Conservation (phyloP, 30 jellyfish, hydroid and myxozoan genomes). For the Chironex yamaguchii region DNA sequence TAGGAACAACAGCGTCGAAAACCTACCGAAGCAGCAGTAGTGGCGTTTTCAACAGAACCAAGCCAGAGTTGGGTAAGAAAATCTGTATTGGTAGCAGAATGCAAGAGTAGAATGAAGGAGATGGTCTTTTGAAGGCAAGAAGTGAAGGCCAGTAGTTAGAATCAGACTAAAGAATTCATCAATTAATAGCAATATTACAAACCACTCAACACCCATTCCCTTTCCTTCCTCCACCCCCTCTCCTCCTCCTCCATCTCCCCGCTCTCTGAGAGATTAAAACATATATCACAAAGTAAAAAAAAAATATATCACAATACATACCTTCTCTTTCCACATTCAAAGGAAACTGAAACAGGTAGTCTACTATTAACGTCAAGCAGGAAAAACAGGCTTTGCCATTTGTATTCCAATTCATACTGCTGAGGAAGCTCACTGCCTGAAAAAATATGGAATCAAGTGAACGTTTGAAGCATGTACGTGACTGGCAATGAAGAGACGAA, state of each 20-base stretch:
- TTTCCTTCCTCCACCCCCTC: too few species aligned
- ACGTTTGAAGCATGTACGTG: too few species aligned
- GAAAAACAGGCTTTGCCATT: conserved; percentile 83
- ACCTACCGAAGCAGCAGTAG: too few species aligned
- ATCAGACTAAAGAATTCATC: background rate
- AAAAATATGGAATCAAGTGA: background rate
- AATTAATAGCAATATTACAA: too few species aligned
- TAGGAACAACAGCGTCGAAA: too few species aligned
- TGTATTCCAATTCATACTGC: conserved; percentile 89
- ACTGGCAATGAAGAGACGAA: too few species aligned
- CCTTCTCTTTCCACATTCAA: conserved; percentile 82
- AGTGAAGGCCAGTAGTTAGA: background rate
- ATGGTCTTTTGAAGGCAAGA: background rate
- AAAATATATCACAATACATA: background rate
- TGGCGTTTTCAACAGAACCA: too few species aligned
- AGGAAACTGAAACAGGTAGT: conserved; percentile 72
- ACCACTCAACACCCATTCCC: too few species aligned
- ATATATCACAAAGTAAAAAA: background rate
- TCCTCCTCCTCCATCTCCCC: too few species aligned
- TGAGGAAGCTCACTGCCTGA: conserved; percentile 87
- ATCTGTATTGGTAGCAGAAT: too few species aligned
- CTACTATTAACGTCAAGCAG: conserved; percentile 80
- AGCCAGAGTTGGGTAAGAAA: too few species aligned
- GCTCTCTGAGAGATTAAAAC: background rate
- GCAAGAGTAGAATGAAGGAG: too few species aligned